Conservation (phyloP, 2,888 invertebrate genomes). For the Megalurothrips usitatus region DNA sequence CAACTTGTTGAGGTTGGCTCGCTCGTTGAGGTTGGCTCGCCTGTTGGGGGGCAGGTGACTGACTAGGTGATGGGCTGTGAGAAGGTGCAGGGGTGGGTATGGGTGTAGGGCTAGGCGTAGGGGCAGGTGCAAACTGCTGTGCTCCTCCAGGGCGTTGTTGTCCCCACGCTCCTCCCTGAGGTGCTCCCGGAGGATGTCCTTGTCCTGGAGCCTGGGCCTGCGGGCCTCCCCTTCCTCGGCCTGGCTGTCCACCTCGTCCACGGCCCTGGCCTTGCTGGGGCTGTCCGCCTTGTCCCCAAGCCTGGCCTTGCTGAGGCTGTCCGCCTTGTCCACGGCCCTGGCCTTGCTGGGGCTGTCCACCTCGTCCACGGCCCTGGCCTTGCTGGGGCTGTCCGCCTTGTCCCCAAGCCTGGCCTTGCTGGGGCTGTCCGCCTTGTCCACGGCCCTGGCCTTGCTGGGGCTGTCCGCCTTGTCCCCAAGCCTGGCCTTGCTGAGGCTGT, state of each 20-base stretch:
- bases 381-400: slow-evolving; percentile 31
- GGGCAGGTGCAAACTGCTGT: not conserved
- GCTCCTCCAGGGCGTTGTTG: not conserved
- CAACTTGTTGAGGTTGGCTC: not conserved
- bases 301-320: not conserved
- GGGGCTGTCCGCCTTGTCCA: slow-evolving; percentile 5
- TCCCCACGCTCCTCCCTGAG: not conserved
- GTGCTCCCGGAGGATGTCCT: not conserved
- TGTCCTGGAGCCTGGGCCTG: not conserved
- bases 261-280: not conserved
- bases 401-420: slow-evolving; percentile 28
- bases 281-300: not conserved
- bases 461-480: slow-evolving; percentile 32
- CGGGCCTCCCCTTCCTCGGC: not conserved
- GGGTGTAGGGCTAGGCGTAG: slow-evolving; percentile 26
- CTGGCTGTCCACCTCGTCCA: not conserved
- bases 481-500: slow-evolving; percentile 9
- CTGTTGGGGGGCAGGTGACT: not conserved
- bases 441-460: not conserved
- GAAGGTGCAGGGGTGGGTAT: slow-evolving; percentile 34
- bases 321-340: not conserved
- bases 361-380: slow-evolving; percentile 7
- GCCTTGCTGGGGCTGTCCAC: not conserved
- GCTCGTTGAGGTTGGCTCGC: not conserved
- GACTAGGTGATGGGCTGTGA: not conserved